These are phyloP conservation scores for Toxotes jaculatrix DNA, from an alignment of 2,113 vertebrate genomes.

Conservation along the genomic window DNA sequence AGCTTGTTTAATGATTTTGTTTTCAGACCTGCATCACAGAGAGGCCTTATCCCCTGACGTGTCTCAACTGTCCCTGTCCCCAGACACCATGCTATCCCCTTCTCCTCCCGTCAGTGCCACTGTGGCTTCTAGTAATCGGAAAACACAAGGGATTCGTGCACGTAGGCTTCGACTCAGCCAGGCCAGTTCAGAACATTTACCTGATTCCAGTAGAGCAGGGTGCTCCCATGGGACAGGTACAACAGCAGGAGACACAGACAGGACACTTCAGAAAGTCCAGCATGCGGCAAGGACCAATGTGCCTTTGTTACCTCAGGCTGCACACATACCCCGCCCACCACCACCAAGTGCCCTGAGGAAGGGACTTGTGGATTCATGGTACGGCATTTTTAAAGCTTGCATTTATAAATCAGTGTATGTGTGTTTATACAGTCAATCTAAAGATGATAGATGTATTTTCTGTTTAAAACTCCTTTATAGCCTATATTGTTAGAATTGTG, in stretches of 20 bases:
- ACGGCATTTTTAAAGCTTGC: conserved; percentile 19
- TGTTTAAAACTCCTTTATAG: background rate
- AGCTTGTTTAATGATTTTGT: conserved; percentile 3
- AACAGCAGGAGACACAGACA: conserved; percentile 4
- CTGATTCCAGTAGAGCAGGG: conserved; percentile 15
- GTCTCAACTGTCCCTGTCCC: conserved; percentile 57
- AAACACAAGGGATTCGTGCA: conserved; percentile 56
- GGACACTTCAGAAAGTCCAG: conserved; percentile 5
- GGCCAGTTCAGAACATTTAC: conserved; percentile 41
- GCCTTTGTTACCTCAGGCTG: conserved; percentile 6
- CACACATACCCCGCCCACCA: conserved; percentile 47
- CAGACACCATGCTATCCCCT: conserved; percentile 78
- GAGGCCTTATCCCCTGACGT: conserved; percentile 38
- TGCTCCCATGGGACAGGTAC: conserved; percentile 35
- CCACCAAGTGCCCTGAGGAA: background rate
- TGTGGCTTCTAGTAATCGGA: conserved; percentile 44
- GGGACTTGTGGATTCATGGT: conserved; percentile 54
- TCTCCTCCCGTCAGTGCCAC: conserved; percentile 71
- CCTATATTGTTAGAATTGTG: background rate
- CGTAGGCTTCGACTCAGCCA: conserved; percentile 75
- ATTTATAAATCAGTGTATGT: background rate
- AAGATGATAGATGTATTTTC: background rate
- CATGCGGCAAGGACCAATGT: conserved; percentile 1
- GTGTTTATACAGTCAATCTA: background rate
- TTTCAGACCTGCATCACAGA: conserved; percentile 54